phyloP scores from a whole-genome alignment of 2,888 invertebrate species.

The Yponomeuta plumbellus region DNA sequence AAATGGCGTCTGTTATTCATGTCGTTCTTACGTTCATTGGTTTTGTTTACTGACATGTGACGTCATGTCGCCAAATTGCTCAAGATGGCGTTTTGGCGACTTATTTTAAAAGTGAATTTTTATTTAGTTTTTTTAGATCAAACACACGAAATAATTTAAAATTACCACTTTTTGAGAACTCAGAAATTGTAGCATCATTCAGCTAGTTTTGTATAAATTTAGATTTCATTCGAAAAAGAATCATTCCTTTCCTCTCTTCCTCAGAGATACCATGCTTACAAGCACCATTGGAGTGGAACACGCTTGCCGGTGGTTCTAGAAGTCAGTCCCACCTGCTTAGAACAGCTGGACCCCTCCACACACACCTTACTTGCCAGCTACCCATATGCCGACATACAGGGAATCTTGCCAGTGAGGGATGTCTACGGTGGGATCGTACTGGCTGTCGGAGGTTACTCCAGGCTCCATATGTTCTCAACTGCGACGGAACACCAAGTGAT shows the following conservation, averaged over 20 bases:
- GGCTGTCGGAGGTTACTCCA: constrained; percentile 92
- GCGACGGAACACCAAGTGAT: constrained; percentile 90
- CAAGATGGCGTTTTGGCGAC: too few relatives aligned
- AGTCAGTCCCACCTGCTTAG: constrained; percentile 93
- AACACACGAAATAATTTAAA: too few relatives aligned
- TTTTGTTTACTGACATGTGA: too few relatives aligned
- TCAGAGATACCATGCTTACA: constrained; percentile 92
- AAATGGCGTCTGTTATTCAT: too few relatives aligned
- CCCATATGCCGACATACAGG: constrained; percentile 66
- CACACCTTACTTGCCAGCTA: constrained; percentile 84
- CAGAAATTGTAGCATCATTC: too few relatives aligned
- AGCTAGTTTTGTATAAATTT: too few relatives aligned
- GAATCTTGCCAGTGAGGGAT: constrained; percentile 84
- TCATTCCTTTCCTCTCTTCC: constrained; percentile 13
- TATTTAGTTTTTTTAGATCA: too few relatives aligned
- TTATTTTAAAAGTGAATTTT: too few relatives aligned
- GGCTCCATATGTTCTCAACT: constrained; percentile 91
- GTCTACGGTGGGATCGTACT: constrained; percentile 95
- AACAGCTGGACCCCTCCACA: constrained; percentile 93
- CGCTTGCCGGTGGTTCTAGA: constrained; percentile 91
- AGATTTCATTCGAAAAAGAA: too few relatives aligned
- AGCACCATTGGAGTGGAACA: constrained; percentile 98
- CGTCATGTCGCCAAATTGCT: too few relatives aligned
- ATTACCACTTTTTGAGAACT: too few relatives aligned
- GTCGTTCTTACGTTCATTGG: too few relatives aligned